These are phyloP conservation scores for Myanophis thanlyinensis DNA, from an alignment of 2,113 vertebrate genomes.

Conservation along the genomic window DNA sequence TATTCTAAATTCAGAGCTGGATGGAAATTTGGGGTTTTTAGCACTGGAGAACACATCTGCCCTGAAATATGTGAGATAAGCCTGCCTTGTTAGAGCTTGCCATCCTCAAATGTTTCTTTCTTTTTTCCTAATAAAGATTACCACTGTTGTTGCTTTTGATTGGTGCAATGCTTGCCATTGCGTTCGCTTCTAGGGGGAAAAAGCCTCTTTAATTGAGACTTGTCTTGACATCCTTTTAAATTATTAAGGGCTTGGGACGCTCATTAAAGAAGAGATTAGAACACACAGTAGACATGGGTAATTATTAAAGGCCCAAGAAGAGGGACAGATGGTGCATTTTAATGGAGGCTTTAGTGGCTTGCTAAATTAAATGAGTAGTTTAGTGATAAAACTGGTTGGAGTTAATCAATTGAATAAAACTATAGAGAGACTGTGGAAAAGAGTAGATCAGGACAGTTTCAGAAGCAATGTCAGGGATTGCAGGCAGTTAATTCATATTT, in stretches of 20 bases:
- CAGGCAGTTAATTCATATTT: conserved; percentile 44
- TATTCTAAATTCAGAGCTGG: not conserved
- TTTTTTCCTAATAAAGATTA: not conserved
- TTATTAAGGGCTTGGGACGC: conserved; percentile 52
- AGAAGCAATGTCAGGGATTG: conserved; percentile 43
- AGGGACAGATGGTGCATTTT: conserved; percentile 54
- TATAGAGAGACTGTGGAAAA: conserved; percentile 48
- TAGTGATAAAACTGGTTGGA: conserved; percentile 58
- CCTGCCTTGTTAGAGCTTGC: not conserved
- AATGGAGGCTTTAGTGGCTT: conserved; percentile 61
- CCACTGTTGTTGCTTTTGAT: conserved; percentile 36
- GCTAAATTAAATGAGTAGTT: conserved; percentile 65
- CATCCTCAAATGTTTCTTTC: not conserved
- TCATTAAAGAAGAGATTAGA: conserved; percentile 66
- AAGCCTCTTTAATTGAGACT: conserved; percentile 55
- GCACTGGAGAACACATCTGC: not conserved
- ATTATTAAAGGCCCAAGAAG: conserved; percentile 63
- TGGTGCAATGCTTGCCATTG: conserved; percentile 42
- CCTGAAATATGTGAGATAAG: not conserved
- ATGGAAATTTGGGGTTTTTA: not conserved
- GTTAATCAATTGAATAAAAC: conserved; percentile 61
- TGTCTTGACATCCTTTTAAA: conserved; percentile 61
- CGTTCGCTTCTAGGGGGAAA: conserved; percentile 45
- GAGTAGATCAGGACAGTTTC: conserved; percentile 57
- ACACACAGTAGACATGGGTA: conserved; percentile 47